Evolutionary conservation across 2,113 vertebrate species (phyloP), one percentile per base, ranked within the genome.

Genomic region (Gorsachius goisagi): DNA sequence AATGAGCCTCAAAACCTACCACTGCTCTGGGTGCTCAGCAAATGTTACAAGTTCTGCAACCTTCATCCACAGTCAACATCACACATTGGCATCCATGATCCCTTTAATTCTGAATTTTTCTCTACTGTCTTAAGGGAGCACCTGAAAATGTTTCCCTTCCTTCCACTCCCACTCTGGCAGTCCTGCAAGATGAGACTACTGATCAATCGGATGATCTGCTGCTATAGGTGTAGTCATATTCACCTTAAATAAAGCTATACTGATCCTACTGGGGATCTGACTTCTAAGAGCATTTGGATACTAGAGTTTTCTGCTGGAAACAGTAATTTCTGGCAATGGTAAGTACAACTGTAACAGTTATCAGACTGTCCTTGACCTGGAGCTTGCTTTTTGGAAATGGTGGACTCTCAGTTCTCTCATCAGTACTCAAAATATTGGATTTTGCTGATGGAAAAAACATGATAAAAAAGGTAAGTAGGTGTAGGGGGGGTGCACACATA

Each of bases 111-210:
- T 0, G 2, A 11, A 3, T 62, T 94, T 81, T 82, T 15, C 33
- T 73, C 6, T 63, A 3, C 5, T 30, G 85, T 88, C 21, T 75
- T 62, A 80, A 62, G 35, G 6, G 9, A 74, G 3, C 0, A 0
- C 3, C 26, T 21, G 15, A 88, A 83, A 79, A 86, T 0, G 0
- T 5, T 37, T 63, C 24, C 3, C 4, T 79, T 67, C 9, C n/a
- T 92, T 81, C 24, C 30, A 64, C 22, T 64, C 2, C 5, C 4
- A 45, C 5, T 81, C 45, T 53, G 64, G 26, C 60, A 59, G 0
- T 79, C 60, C 85, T 78, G 14, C 52, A 79, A 60, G 30, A 11
- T 91, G 35, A 87, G 20, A 63, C 12, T 89, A 5, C 30, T 90
- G 21, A 60, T 69, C 28, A 81, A 9, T 75, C 56, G 75, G 33